Evolutionary conservation across 1,140 invertebrate genomes (phyloP), one percentile per base, ranked within the genome.

Genomic region (Macrotrachela quadricornifera): DNA sequence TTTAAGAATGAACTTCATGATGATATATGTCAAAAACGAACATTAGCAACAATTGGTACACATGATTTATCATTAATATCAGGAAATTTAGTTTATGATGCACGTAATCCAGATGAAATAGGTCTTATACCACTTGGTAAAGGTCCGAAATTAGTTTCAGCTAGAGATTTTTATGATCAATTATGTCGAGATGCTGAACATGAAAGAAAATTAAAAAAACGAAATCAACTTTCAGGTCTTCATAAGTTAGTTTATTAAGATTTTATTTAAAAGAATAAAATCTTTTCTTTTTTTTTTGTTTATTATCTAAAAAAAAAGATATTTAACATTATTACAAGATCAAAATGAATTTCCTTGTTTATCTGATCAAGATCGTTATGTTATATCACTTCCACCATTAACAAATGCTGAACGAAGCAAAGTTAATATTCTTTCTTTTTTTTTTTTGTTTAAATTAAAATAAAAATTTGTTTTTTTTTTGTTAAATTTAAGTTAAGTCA

Each of bases 381-480:
- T 82, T 1, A 78, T 85, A 57, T 83, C 81, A 17, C 80, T 85
- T 62, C 82, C 82, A 49, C 82, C 82, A 1, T 80, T 85, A 46
- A 83, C 81, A 14, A 85, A 85, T 65, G 77, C 79, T 59, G 80
- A 83, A 44, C 68, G 76, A 57, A 79, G 81, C 6, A 84, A 83
- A 71, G 79, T 80, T 67, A 61, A 21, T 57, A 17, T 44, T 11
- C 48, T n/a, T n/a, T n/a, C n/a, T n/a, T n/a, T n/a, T n/a, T n/a
- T n/a, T n/a, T n/a, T n/a, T n/a, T n/a, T n/a, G n/a, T n/a, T n/a
- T 37, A 13, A 18, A 12, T 30, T 14, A 3, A 18, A 16, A 10
- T 11, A 15, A 51, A 10, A 17, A 10, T 42, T 1, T 47, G 46
- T 21, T 17, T 40, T 49, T 47, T 16, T 40, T 40, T 18, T 54